These are phyloP conservation scores for Aptenodytes patagonicus DNA, from an alignment of 2,113 vertebrate species.

Conservation along the genomic window DNA sequence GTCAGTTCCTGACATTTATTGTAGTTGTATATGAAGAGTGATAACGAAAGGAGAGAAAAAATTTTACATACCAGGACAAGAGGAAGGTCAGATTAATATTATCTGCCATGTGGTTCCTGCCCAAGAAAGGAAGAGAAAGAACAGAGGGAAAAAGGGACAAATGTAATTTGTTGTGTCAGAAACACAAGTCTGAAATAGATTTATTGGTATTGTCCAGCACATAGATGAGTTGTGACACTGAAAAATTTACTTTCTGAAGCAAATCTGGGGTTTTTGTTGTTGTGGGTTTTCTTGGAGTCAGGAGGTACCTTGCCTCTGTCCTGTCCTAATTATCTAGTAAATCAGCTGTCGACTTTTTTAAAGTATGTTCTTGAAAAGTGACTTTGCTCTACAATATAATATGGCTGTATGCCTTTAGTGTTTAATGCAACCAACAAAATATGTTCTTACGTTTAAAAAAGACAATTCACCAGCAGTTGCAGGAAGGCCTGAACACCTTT, in stretches of 20 bases:
- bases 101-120: background rate
- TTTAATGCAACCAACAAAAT: background rate
- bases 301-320: background rate
- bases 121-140: background rate
- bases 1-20: background rate
- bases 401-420: background rate
- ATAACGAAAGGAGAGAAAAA: background rate
- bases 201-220: background rate
- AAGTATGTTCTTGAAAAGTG: background rate
- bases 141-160: background rate
- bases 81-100: slow-evolving; percentile 23
- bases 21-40: background rate
- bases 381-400: background rate
- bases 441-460: background rate
- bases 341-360: background rate
- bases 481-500: background rate
- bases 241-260: background rate
- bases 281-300: background rate
- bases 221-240: background rate
- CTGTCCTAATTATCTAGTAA: background rate
- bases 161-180: background rate
- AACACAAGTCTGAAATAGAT: background rate
- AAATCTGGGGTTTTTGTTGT: background rate
- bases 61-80: background rate
- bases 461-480: background rate